These are phyloP conservation scores for Zelleria hepariella DNA, from an alignment of 2,888 invertebrate genomes.

Conservation along the genomic window DNA sequence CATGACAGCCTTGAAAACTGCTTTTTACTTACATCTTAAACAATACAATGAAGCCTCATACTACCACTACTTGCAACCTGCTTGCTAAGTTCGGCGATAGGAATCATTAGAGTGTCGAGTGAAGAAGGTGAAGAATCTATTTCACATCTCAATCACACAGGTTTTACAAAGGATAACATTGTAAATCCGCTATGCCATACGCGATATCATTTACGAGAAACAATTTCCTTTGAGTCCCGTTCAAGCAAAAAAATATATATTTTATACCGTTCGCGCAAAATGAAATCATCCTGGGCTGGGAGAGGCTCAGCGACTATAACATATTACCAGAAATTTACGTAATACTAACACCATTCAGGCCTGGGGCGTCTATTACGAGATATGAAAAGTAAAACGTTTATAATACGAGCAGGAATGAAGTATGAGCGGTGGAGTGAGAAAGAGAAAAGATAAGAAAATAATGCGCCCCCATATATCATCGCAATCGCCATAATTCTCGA, in stretches of 20 bases:
- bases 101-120: not conserved
- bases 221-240: conserved; percentile 38
- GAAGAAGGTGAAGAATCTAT: not conserved
- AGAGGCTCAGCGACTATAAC: conserved; percentile 36
- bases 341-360: conserved; percentile 51
- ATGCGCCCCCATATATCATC: conserved; percentile 69
- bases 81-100: not conserved
- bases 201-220: conserved; percentile 32
- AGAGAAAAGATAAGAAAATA: conserved; percentile 71
- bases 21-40: too few species aligned
- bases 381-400: conserved; percentile 66
- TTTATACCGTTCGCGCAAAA: conserved; percentile 40
- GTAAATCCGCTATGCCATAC: conserved; percentile 5
- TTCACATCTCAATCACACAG: not conserved
- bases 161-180: conserved; percentile 1
- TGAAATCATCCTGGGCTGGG: conserved; percentile 36
- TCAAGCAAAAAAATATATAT: conserved; percentile 41
- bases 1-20: too few species aligned
- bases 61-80: too few species aligned
- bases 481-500: conserved; percentile 65
- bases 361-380: conserved; percentile 53
- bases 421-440: conserved; percentile 66
- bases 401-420: conserved; percentile 62
- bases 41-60: too few species aligned
- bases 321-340: conserved; percentile 55